Conservation (phyloP, 2,888 invertebrate species). For the Ophion obscuratus region DNA sequence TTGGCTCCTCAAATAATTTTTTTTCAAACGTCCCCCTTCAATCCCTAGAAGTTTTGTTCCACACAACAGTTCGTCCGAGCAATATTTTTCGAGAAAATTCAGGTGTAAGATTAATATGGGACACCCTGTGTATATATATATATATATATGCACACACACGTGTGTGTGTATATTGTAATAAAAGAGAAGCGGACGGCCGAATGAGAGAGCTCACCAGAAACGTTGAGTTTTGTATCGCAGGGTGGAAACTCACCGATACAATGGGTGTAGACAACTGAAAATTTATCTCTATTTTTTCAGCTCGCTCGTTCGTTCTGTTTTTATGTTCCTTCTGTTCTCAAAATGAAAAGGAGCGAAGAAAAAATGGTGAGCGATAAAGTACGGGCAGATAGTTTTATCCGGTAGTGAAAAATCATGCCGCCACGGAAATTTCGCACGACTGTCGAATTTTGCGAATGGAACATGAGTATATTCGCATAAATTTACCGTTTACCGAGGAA, state of each 20-base stretch:
- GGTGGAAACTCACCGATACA: constrained; percentile 4
- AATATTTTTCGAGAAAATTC: no score
- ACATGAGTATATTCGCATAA: not conserved
- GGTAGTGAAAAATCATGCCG: no score
- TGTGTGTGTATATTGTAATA: constrained; percentile 46
- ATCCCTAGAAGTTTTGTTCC: no score
- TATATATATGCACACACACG: not conserved
- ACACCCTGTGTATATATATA: no score
- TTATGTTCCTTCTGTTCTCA: not conserved
- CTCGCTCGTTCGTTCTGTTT: not conserved
- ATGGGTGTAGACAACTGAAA: constrained; percentile 25
- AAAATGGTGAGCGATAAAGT: not conserved
- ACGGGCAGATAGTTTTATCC: no score
- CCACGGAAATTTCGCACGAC: not conserved
- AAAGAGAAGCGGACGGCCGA: constrained; percentile 44
- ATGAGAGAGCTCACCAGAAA: constrained; percentile 55
- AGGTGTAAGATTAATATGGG: no score
- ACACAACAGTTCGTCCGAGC: no score
- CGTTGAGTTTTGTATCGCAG: constrained; percentile 33
- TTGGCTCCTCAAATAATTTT: no score
- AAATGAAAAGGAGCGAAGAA: not conserved
- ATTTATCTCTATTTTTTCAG: constrained; percentile 22
- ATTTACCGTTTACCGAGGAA: not conserved
- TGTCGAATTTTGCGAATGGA: not conserved
- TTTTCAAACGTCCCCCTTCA: no score